Base-by-base conservation (phyloP, 1,140 invertebrate genomes). In the Pollicipes pollicipes region DNA sequence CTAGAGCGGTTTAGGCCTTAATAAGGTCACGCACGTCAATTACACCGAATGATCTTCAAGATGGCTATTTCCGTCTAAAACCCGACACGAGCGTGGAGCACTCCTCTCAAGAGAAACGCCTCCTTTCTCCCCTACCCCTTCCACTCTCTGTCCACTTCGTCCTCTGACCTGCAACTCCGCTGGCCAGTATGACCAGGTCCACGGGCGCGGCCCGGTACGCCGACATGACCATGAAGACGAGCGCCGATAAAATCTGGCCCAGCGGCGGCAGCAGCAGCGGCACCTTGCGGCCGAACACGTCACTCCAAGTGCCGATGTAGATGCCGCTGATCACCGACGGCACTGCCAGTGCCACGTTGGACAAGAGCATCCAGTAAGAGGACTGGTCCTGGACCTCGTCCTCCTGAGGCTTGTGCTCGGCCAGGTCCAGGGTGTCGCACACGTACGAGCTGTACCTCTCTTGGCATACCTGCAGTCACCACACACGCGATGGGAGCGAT, bases 211-310 rank as follows among this genome's bases (percentile, higher is more conserved):
- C 68, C 17, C 75, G 72, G 66, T 77, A 78, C n/a, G 78, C 73
- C 29, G 80, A 78, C 70, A 81, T 77, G 13, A 80, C 45, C 21
- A 82, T 77, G 71, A 78, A 81, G 30, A 79, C 75, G 10, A 81
- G 31, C 66, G 76, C 75, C 30, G 76, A 74, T 31, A 82, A 71
- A 30, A 80, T 69, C 63, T 78, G 77, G 30, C 81, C 81, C 67
- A 83, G 69, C 21, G 79, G 76, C 6, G 83, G 81, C n/a, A 83
- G 70, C 0, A 82, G 71, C 66, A 84, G 75, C 13, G 82, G 79
- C 32, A 80, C 72, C 75, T 83, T 83, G 35, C 81, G 74, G 8
- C 81, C 79, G 70, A 78, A 78, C 17, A 73, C 74, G 74, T 83
- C 82, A 68, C 80, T 77, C 76, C 77, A 79, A 0, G 81, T 78